Conservation (phyloP, 2,113 vertebrate genomes). For the Zosterops pallidus region DNA sequence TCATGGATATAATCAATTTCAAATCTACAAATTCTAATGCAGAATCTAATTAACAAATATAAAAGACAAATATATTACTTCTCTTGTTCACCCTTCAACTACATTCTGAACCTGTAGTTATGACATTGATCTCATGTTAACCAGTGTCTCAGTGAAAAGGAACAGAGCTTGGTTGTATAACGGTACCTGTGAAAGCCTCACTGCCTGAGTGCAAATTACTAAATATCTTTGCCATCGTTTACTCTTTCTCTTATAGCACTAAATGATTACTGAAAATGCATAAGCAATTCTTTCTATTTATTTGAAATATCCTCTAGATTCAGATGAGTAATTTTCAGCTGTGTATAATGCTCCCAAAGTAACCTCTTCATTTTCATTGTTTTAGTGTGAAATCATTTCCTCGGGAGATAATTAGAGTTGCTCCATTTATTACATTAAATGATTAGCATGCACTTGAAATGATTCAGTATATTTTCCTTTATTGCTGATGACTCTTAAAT, state of each 20-base stretch:
- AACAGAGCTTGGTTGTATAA: conserved; percentile 20
- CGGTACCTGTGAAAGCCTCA: conserved; percentile 11
- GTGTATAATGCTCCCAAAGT: conserved; percentile 76
- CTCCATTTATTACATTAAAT: conserved; percentile 88
- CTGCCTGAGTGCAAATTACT: conserved; percentile 4
- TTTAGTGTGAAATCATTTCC: conserved; percentile 89
- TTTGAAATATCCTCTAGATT: conserved; percentile 66
- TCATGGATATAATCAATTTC: background rate
- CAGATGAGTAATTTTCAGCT: conserved; percentile 77
- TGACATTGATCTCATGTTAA: conserved; percentile 33
- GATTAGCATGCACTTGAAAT: conserved; percentile 85
- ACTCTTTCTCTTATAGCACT: conserved; percentile 19
- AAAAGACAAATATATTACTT: conserved; percentile 6
- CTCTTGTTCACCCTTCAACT: conserved; percentile 6
- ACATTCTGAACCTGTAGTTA: conserved; percentile 10
- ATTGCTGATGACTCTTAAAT: conserved; percentile 85
- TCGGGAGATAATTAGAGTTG: conserved; percentile 87
- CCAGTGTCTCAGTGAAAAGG: conserved; percentile 16
- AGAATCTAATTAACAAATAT: background rate
- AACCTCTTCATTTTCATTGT: conserved; percentile 83
- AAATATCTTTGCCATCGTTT: conserved; percentile 50
- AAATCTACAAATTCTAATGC: background rate
- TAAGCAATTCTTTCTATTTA: conserved; percentile 47
- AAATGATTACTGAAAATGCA: conserved; percentile 43
- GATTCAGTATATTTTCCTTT: conserved; percentile 84